Conservation (phyloP, 30 jellyfish, hydroid and myxozoan genomes). For the Turritopsis rubra region DNA sequence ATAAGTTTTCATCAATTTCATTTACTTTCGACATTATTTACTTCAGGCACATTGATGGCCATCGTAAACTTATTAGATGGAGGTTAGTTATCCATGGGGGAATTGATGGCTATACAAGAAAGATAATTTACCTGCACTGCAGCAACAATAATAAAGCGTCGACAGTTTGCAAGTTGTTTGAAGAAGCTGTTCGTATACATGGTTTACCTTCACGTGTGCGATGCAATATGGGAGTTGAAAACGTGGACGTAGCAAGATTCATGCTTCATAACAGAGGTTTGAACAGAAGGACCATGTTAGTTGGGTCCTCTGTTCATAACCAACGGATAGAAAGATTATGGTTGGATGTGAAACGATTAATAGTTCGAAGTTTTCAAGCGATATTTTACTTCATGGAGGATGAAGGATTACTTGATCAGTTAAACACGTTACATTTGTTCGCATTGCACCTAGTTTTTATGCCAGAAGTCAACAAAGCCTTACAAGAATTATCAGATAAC, state of each 20-base stretch:
- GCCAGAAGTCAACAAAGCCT: too few relatives aligned
- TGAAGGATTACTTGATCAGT: too few relatives aligned
- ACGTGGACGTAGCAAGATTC: not conserved
- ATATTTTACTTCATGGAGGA: too few relatives aligned
- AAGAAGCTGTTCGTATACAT: not conserved
- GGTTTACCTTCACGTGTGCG: not conserved
- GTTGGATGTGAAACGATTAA: too few relatives aligned
- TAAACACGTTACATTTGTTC: too few relatives aligned
- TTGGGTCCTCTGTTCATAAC: not conserved
- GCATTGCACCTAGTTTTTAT: too few relatives aligned
- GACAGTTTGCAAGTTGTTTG: not conserved
- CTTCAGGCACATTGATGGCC: not conserved
- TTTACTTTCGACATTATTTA: too few relatives aligned
- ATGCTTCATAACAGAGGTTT: not conserved
- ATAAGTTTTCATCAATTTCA: too few relatives aligned
- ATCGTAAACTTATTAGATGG: not conserved
- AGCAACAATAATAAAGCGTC: not conserved
- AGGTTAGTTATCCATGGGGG: constrained; percentile 2
- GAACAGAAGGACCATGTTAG: not conserved
- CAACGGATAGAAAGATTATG: too few relatives aligned
- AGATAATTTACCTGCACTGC: not conserved
- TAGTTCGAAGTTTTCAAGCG: too few relatives aligned
- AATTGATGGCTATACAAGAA: not conserved
- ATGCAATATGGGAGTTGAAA: not conserved
- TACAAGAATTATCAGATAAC: too few relatives aligned